A percentile compares a stretch with the other conserved stretches of the same genome.
phyloP scores from a whole-genome alignment of 2,113 vertebrate species.

The Eudyptes chrysolophus region DNA sequence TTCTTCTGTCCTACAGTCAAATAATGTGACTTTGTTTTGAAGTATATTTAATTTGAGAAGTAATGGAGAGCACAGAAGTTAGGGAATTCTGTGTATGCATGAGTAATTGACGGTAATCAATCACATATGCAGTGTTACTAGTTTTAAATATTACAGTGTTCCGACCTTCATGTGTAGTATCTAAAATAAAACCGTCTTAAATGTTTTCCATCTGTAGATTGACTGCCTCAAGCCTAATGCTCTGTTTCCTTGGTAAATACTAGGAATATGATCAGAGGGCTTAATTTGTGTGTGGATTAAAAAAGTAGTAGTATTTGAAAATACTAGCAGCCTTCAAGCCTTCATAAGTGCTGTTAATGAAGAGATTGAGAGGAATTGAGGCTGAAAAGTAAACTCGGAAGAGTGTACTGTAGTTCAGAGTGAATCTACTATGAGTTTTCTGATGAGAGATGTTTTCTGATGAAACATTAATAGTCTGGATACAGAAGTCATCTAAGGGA shows the following conservation, averaged over 20 bases:
- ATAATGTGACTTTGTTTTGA: background rate
- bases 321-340: background rate
- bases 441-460: background rate
- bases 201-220: background rate
- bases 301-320: background rate
- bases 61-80: background rate
- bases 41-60: background rate
- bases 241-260: background rate
- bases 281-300: background rate
- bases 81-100: background rate
- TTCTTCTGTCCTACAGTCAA: background rate
- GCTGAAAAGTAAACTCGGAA: background rate
- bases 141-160: background rate
- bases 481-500: background rate
- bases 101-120: background rate
- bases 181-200: background rate
- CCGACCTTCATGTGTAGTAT: background rate
- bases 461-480: background rate
- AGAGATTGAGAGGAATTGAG: background rate
- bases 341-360: background rate
- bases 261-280: background rate
- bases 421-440: background rate
- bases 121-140: fast-evolving
- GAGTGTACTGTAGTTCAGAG: background rate
- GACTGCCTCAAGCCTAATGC: background rate